Percentiles rank a stretch among this genome's conserved stretches.
phyloP scores from a whole-genome alignment of 2,888 invertebrate genomes.

The Eilema griseolum region DNA sequence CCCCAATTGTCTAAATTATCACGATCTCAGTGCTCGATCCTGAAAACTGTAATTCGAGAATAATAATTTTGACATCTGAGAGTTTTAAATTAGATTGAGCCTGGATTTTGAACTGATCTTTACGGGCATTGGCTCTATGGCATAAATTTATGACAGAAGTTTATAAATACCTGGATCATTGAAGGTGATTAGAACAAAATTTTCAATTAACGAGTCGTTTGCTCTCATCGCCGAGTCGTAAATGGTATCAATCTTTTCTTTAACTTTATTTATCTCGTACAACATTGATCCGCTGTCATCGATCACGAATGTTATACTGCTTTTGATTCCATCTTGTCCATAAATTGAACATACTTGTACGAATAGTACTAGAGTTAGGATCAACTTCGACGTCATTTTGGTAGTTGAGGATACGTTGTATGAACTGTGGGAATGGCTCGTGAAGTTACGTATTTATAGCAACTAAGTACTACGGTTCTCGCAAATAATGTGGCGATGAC shows the following conservation, averaged over 20 bases:
- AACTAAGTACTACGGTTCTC: not conserved
- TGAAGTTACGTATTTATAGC: not conserved
- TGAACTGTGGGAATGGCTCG: not conserved
- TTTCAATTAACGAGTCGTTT: conserved; percentile 63
- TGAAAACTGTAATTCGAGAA: too few species aligned
- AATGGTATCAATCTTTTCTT: conserved; percentile 56
- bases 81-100: too few species aligned
- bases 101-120: too few species aligned
- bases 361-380: not conserved
- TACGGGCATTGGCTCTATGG: too few species aligned
- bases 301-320: conserved; percentile 71
- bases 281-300: conserved; percentile 73
- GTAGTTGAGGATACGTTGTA: not conserved
- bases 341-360: not conserved
- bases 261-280: conserved; percentile 66
- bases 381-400: not conserved
- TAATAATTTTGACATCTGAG: too few species aligned
- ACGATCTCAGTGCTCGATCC: too few species aligned
- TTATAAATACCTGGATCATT: conserved; percentile 71
- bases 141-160: not conserved
- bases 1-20: too few species aligned
- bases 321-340: conserved; percentile 51
- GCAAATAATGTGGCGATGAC: not conserved
- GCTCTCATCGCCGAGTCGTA: conserved; percentile 67
- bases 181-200: conserved; percentile 72